These are phyloP conservation scores for Dermatophagoides farinae DNA, from an alignment of 1,140 invertebrate genomes.

Conservation along the genomic window DNA sequence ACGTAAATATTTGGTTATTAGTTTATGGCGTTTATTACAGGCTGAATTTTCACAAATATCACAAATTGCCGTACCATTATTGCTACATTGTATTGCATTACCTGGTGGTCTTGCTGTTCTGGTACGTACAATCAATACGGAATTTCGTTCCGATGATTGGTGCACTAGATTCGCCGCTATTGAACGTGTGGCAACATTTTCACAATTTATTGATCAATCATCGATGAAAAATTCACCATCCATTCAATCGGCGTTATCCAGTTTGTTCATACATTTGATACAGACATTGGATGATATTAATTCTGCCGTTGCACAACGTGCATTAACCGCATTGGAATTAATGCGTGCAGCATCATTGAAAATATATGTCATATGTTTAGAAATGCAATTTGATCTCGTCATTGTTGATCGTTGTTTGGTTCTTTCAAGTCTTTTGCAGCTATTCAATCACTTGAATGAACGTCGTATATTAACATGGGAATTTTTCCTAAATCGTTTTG, in stretches of 20 bases:
- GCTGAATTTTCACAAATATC: constrained; percentile 80
- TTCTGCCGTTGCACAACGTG: constrained; percentile 76
- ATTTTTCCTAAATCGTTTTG: constrained; percentile 92
- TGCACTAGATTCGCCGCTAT: constrained; percentile 74
- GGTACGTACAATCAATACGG: constrained; percentile 76
- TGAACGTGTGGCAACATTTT: constrained; percentile 73
- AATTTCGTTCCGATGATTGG: constrained; percentile 73
- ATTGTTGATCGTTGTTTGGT: constrained; percentile 92
- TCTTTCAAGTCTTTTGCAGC: constrained; percentile 79
- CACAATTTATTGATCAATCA: constrained; percentile 72
- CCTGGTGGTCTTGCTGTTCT: constrained; percentile 79
- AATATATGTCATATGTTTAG: constrained; percentile 53
- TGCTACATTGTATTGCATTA: constrained; percentile 82
- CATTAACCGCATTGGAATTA: constrained; percentile 76
- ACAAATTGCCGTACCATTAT: constrained; percentile 62
- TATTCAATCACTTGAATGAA: constrained; percentile 54
- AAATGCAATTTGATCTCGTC: constrained; percentile 78
- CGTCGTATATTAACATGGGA: constrained; percentile 83
- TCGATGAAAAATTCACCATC: constrained; percentile 57
- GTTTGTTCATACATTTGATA: constrained; percentile 88
- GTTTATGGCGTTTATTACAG: constrained; percentile 79
- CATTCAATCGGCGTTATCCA: constrained; percentile 79
- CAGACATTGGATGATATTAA: constrained; percentile 88
- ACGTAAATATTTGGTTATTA: constrained; percentile 81
- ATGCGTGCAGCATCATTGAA: constrained; percentile 52